Conservation (phyloP, 2,888 invertebrate genomes). For the Synanthedon andrenaeformis region DNA sequence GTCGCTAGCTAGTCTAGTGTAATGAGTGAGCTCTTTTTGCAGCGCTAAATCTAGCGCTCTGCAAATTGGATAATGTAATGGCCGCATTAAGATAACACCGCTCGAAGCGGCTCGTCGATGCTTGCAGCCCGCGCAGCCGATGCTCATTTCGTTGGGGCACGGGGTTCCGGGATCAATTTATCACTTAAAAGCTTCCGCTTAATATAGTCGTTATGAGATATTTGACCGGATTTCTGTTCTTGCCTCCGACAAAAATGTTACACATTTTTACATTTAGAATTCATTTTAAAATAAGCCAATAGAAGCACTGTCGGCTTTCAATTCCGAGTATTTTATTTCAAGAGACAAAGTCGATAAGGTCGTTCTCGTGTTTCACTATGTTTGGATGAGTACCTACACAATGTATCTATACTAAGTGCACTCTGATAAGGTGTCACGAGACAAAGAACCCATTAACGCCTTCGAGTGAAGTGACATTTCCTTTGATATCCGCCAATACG, state of each 20-base stretch:
- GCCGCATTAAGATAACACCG: constrained; percentile 20
- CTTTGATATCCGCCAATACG: constrained; percentile 56
- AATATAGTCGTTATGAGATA: constrained; percentile 14
- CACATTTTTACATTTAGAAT: too few species aligned
- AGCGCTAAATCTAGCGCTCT: too few species aligned
- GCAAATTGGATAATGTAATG: too few species aligned
- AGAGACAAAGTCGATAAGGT: too few species aligned
- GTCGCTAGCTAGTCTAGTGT: too few species aligned
- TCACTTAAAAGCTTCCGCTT: constrained; percentile 66
- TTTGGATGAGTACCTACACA: neutral
- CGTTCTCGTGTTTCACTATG: neutral
- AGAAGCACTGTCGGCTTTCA: too few species aligned
- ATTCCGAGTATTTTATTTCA: too few species aligned
- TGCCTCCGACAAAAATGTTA: neutral
- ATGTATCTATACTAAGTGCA: constrained; percentile 2
- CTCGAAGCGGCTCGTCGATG: constrained; percentile 3
- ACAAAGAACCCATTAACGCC: constrained; percentile 67
- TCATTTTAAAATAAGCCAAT: too few species aligned
- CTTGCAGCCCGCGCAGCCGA: constrained; percentile 41
- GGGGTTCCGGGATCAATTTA: constrained; percentile 65
- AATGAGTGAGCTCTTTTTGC: too few species aligned
- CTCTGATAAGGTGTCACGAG: constrained; percentile 59
- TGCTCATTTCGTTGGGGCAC: constrained; percentile 58
- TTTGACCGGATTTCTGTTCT: neutral
- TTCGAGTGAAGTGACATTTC: constrained; percentile 63